These are phyloP conservation scores for Anastrepha ludens DNA, from an alignment of 1,140 invertebrate species.

Conservation along the genomic window DNA sequence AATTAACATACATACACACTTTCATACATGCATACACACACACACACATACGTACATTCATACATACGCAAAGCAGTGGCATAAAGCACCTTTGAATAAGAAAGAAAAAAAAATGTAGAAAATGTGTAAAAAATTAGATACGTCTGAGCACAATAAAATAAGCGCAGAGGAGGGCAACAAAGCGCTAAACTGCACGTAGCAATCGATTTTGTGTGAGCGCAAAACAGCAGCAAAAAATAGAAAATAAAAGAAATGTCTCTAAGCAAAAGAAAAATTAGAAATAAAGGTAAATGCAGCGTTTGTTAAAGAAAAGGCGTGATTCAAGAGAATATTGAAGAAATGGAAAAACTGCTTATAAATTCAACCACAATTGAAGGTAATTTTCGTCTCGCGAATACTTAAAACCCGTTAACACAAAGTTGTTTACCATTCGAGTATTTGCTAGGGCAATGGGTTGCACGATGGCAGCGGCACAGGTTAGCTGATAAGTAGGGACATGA, in stretches of 20 bases:
- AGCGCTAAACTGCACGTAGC: neutral
- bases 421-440: neutral
- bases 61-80: neutral
- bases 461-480: neutral
- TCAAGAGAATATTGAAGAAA: neutral
- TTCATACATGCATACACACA: neutral
- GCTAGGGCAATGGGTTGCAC: neutral
- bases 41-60: neutral
- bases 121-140: neutral
- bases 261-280: neutral
- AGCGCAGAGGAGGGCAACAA: neutral
- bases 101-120: neutral
- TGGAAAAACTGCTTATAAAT: neutral
- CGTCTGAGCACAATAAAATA: neutral
- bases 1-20: neutral
- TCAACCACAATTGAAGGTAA: constrained; percentile 40
- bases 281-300: neutral
- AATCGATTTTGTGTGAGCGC: constrained; percentile 14
- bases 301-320: neutral
- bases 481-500: too few relatives aligned
- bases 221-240: neutral
- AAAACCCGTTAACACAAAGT: neutral
- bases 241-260: neutral
- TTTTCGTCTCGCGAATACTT: constrained; percentile 15
- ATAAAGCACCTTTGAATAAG: neutral